These are phyloP conservation scores for Dynastes hyllus DNA, from an alignment of 2,888 invertebrate species.

Conservation along the genomic window DNA sequence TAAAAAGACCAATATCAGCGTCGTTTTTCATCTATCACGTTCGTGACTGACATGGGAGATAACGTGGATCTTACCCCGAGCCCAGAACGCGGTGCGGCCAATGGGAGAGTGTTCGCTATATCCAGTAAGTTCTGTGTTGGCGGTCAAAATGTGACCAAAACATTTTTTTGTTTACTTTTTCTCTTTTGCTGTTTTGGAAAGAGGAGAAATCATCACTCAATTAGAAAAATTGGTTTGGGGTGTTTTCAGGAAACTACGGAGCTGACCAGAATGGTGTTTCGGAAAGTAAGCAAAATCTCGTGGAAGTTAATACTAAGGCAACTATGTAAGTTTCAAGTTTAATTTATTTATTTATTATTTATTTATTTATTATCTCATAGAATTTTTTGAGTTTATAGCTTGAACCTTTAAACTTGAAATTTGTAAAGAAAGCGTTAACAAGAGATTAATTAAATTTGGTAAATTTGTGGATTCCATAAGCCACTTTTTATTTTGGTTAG, in stretches of 20 bases:
- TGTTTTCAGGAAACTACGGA: constrained; percentile 27
- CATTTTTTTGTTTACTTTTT: background rate
- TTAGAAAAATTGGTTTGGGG: background rate
- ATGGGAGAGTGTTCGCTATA: constrained; percentile 51
- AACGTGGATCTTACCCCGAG: constrained; percentile 24
- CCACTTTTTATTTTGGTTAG: too few species aligned
- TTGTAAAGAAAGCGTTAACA: too few species aligned
- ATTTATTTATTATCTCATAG: too few species aligned
- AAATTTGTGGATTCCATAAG: too few species aligned
- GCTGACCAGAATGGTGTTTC: constrained; percentile 47
- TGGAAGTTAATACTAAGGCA: constrained; percentile 73
- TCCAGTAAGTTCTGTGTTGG: constrained; percentile 47
- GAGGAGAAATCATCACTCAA: background rate
- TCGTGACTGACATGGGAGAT: constrained; percentile 35
- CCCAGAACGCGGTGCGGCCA: constrained; percentile 27
- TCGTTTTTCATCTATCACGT: background rate
- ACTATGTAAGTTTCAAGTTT: background rate
- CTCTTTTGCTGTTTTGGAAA: background rate
- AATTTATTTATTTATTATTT: too few species aligned
- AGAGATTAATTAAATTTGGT: too few species aligned
- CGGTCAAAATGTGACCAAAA: background rate
- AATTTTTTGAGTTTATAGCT: too few species aligned
- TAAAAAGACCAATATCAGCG: too few species aligned
- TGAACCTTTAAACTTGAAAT: too few species aligned
- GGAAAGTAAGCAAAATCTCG: constrained; percentile 63